These are phyloP conservation scores for Dipodomys merriami DNA, from an alignment of 2,113 vertebrate species.

Conservation along the genomic window DNA sequence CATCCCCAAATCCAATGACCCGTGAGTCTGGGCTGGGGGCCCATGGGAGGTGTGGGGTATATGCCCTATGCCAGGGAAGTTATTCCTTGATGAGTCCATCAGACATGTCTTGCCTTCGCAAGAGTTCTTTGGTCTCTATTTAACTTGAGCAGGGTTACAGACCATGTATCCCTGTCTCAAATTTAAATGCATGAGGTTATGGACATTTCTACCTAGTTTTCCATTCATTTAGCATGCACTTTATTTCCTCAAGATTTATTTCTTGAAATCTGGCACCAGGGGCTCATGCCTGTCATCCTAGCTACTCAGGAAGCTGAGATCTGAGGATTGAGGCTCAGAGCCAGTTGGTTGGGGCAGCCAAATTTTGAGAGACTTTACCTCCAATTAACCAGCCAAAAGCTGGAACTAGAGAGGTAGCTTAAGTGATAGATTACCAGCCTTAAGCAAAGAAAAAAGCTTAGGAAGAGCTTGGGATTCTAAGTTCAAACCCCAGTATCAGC, in stretches of 20 bases:
- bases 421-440: too few relatives aligned
- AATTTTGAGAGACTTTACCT: too few relatives aligned
- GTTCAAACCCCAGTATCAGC: too few relatives aligned
- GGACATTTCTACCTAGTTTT: background rate
- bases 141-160: background rate
- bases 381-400: too few relatives aligned
- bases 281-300: too few relatives aligned
- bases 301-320: too few relatives aligned
- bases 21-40: constrained; percentile 86
- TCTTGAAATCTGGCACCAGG: too few relatives aligned
- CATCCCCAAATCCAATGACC: constrained; percentile 91
- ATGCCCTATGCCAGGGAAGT: background rate
- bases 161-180: background rate
- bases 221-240: background rate
- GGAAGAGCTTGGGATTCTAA: too few relatives aligned
- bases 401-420: too few relatives aligned
- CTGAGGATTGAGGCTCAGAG: too few relatives aligned
- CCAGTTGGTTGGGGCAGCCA: too few relatives aligned
- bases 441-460: too few relatives aligned
- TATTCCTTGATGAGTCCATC: background rate
- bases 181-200: background rate
- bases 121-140: background rate
- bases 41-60: background rate
- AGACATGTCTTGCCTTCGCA: background rate
- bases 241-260: background rate